Base-by-base conservation (phyloP, 2,797 vertebrate species). In the Danio choprae region DNA sequence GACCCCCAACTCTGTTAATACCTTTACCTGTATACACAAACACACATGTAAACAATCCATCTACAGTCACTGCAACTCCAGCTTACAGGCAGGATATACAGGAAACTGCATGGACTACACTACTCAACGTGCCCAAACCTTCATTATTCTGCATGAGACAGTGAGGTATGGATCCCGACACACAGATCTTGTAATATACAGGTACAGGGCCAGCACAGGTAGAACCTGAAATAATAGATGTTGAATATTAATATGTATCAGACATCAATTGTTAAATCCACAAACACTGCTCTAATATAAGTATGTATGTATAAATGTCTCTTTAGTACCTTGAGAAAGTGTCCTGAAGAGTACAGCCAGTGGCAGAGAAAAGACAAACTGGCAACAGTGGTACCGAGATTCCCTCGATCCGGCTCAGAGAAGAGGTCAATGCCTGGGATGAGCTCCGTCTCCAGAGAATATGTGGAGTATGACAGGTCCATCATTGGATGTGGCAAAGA, bases 351-450 rank as follows among this genome's bases (percentile, higher is more conserved):
- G 86, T 95, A 95, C 48, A 99, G 92, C 90, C 97, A 96, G 38
- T 94, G 91, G 79, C 96, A 95, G 75, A 98, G 4, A 3, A 98
- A 99, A 86, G 87, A 90, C 36, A 99, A 90, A 86, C 95, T 94
- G 83, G 94, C 88, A 44, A 95, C 87, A 20, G 94, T 94, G 38
- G 90, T 91, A 70, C 90, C 85, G 0, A 95, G 79, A 77, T 95
- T 91, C 80, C 93, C 90, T 86, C 95, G 93, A 86, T 89, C 90
- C 20, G 83, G 87, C 67, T 97, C 95, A 0, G 94, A 95, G 91
- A 99, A 98, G 74, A 98, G 91, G 72, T 98, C 92, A 0, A 96
- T 88, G 9, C 96, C 97, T 13, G 96, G 96, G 79, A 98, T 89
- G 71, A 98, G 95, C 76, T 94, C 89, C 46, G 86, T 88, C n/a